Conservation (phyloP, 2,888 invertebrate species). For the Eurytoma californica region DNA sequence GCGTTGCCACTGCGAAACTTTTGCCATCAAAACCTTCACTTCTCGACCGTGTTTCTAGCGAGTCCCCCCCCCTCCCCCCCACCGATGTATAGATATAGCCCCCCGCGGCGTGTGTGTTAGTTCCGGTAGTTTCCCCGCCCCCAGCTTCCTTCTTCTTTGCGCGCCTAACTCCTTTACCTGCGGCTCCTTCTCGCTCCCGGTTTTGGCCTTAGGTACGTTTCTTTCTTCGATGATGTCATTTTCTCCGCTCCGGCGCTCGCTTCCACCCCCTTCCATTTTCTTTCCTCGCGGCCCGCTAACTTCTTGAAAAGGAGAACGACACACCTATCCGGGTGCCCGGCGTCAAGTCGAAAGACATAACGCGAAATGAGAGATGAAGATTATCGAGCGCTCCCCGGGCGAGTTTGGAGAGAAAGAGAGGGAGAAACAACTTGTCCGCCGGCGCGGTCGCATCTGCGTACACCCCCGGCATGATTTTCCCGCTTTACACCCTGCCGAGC, state of each 20-base stretch:
- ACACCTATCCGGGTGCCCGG: background rate
- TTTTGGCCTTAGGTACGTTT: background rate
- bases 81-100: conserved; percentile 17
- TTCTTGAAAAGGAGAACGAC: conserved; percentile 22
- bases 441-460: too few species aligned
- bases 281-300: conserved; percentile 2
- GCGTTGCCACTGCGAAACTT: conserved; percentile 38
- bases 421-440: too few species aligned
- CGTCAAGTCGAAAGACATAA: conserved; percentile 40
- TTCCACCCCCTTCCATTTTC: background rate
- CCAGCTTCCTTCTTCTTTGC: conserved; percentile 14
- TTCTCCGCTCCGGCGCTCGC: background rate
- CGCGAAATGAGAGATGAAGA: conserved; percentile 41
- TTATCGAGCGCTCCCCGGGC: conserved; percentile 30
- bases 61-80: background rate
- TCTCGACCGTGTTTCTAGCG: conserved; percentile 50
- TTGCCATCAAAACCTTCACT: conserved; percentile 56
- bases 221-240: background rate
- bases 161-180: conserved; percentile 18
- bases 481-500: too few species aligned
- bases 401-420: background rate
- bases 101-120: background rate
- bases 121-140: conserved; percentile 37
- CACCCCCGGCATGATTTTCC: too few species aligned
- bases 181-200: background rate